Percentiles rank a stretch among this genome's conserved stretches.
Evolutionary conservation across 2,113 vertebrate genomes (phyloP).

Genomic region (Bujurquina vittata): DNA sequence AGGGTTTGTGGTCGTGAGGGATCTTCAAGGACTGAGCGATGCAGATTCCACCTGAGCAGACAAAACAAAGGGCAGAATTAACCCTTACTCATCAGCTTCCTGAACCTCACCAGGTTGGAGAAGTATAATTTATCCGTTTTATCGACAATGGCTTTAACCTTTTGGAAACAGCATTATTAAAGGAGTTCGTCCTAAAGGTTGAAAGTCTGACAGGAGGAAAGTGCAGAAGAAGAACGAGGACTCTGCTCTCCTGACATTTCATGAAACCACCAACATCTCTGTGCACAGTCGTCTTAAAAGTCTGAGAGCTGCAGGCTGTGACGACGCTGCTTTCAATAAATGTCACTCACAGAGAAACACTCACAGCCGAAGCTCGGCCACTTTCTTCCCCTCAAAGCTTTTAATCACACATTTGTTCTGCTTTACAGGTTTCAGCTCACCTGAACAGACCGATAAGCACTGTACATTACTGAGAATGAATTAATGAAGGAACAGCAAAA

Average conservation of each 20-base stretch:
- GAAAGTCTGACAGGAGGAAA: background rate
- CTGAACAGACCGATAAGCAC: background rate
- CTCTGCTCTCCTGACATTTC: conserved; percentile 5
- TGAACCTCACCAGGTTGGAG: background rate
- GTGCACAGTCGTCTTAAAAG: background rate
- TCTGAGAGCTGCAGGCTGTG: background rate
- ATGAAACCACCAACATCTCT: background rate
- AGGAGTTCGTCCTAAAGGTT: background rate
- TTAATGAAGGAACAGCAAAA: too few relatives aligned
- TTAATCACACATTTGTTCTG: background rate
- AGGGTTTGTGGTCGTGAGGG: conserved; percentile 87
- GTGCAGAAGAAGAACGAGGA: background rate
- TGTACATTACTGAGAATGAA: background rate
- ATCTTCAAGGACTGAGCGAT: conserved; percentile 97
- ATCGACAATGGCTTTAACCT: background rate
- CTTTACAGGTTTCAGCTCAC: background rate
- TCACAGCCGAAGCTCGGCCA: background rate
- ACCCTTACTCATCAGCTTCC: background rate
- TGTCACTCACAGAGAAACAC: background rate
- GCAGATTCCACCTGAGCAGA: conserved; percentile 89
- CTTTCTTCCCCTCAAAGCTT: background rate
- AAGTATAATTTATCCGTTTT: background rate
- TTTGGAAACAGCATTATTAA: background rate
- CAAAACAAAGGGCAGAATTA: background rate
- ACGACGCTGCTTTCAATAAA: background rate